Conservation (phyloP, 2,113 vertebrate genomes). For the Melanotaenia duboulayi region DNA sequence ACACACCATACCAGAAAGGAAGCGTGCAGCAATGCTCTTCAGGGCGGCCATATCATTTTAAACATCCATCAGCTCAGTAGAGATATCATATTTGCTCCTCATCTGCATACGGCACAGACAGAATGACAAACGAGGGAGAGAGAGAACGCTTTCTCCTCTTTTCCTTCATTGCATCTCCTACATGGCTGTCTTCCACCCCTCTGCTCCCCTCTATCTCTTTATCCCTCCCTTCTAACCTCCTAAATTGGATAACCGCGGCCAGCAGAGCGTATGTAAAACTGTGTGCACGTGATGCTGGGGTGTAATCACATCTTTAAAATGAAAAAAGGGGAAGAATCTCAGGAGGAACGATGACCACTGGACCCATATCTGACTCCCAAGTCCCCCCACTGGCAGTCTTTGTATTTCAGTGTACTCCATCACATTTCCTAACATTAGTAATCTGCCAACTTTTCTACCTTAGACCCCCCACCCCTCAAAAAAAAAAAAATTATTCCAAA, state of each 20-base stretch:
- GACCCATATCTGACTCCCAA: slow-evolving; percentile 53
- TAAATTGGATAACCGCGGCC: slow-evolving; percentile 68
- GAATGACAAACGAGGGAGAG: slow-evolving; percentile 78
- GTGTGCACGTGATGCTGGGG: slow-evolving; percentile 47
- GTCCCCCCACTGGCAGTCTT: slow-evolving; percentile 22
- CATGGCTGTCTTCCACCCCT: slow-evolving; percentile 46
- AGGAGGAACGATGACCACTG: slow-evolving; percentile 66
- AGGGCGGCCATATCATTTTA: slow-evolving; percentile 75
- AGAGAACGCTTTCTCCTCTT: slow-evolving; percentile 5
- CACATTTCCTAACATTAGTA: slow-evolving; percentile 45
- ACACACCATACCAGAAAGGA: slow-evolving; percentile 52
- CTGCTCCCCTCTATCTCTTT: slow-evolving; percentile 54
- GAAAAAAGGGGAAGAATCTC: slow-evolving; percentile 68
- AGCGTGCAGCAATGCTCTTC: slow-evolving; percentile 61
- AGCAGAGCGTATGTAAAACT: slow-evolving; percentile 42
- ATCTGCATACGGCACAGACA: slow-evolving; percentile 77
- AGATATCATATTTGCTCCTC: slow-evolving; percentile 80
- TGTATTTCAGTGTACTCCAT: slow-evolving; percentile 50
- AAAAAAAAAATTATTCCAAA: no score
- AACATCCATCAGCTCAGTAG: slow-evolving; percentile 80
- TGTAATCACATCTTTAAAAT: slow-evolving; percentile 78
- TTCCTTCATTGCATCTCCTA: slow-evolving; percentile 33
- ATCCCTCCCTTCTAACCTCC: slow-evolving; percentile 66
- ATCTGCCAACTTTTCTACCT: slow-evolving; percentile 41
- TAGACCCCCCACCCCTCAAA: background rate